These are phyloP conservation scores for Liolophura sinensis DNA, from an alignment of 1,140 invertebrate genomes.

Conservation along the genomic window DNA sequence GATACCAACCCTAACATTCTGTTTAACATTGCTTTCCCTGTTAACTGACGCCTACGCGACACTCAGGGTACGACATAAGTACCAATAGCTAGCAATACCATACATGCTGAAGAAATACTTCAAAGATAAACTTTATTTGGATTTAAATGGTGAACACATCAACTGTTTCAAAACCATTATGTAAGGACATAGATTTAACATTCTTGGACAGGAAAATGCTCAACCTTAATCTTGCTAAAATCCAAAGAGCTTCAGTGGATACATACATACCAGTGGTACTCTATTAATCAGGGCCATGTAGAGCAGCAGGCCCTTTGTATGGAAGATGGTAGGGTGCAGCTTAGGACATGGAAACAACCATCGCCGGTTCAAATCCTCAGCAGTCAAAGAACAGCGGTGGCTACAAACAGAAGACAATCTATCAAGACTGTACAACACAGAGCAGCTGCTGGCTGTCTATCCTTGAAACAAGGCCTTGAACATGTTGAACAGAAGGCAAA, in stretches of 20 bases:
- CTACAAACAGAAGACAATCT: slow-evolving; percentile 71
- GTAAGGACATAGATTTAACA: neutral
- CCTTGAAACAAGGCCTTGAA: neutral
- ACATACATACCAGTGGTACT: slow-evolving; percentile 41
- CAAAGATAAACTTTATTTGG: no score
- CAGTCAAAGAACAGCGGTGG: slow-evolving; percentile 76
- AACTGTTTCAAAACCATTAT: neutral
- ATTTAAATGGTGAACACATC: no score
- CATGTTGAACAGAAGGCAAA: neutral
- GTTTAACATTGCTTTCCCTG: no score
- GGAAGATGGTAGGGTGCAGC: slow-evolving; percentile 89
- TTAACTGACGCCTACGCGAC: no score
- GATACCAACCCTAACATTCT: no score
- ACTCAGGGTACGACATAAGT: no score
- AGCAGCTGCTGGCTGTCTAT: neutral
- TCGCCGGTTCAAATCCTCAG: slow-evolving; percentile 79
- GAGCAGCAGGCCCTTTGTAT: slow-evolving; percentile 74
- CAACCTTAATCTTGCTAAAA: neutral
- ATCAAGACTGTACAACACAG: neutral
- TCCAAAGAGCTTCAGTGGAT: neutral
- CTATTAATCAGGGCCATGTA: slow-evolving; percentile 51
- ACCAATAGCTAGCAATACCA: no score
- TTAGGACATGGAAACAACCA: slow-evolving; percentile 76
- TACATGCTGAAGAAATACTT: no score
- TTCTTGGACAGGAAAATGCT: no score